phyloP scores from a whole-genome alignment of 2,888 invertebrate genomes.

The Agriopis aurantiaria region DNA sequence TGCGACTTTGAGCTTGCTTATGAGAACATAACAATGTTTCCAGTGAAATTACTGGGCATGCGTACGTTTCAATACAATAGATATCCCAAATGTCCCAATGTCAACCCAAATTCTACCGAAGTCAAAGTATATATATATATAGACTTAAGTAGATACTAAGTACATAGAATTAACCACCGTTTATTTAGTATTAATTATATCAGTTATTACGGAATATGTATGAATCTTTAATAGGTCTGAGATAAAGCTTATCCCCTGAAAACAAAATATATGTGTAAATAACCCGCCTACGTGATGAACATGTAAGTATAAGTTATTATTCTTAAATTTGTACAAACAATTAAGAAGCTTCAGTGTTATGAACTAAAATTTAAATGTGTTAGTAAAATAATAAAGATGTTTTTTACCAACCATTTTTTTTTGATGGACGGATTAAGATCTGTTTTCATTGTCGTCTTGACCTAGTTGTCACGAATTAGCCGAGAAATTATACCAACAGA shows the following conservation, averaged over 20 bases:
- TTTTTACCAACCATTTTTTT: slow-evolving; percentile 28
- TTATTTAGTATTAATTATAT: not conserved
- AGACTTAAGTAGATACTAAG: not conserved
- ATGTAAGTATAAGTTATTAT: not conserved
- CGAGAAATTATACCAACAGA: not conserved
- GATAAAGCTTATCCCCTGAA: no score
- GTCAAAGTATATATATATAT: not conserved
- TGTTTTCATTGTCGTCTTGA: not conserved
- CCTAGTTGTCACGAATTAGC: slow-evolving; percentile 1
- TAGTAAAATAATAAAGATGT: slow-evolving; percentile 33
- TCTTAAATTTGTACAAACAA: not conserved
- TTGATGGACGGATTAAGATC: not conserved
- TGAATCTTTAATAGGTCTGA: not conserved
- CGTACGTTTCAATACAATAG: not conserved
- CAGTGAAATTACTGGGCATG: no score
- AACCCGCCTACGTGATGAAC: no score
- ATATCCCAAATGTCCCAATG: not conserved
- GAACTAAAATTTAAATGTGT: slow-evolving; percentile 1
- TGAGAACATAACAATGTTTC: no score
- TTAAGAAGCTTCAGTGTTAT: not conserved
- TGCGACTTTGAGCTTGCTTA: no score
- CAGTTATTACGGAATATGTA: not conserved
- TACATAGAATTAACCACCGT: not conserved
- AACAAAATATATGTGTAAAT: no score
- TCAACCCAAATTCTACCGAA: not conserved